Percentiles rank a stretch among this genome's conserved stretches.
phyloP scores from a whole-genome alignment of 2,797 vertebrate genomes.

The Remorina albescens region DNA sequence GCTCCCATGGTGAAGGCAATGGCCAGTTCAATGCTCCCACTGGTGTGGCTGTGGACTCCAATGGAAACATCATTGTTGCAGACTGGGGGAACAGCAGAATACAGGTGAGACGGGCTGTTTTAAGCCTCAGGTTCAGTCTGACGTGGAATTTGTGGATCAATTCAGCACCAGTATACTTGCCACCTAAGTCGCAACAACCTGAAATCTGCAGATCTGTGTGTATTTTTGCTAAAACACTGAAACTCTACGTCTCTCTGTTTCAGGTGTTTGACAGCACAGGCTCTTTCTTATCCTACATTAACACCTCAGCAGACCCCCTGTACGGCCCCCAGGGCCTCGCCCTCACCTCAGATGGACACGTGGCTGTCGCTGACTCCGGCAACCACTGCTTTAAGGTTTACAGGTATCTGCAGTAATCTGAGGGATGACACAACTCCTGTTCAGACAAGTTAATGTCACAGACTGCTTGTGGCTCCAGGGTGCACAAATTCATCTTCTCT shows the following conservation, averaged over 20 bases:
- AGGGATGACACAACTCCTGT: slow-evolving; percentile 31
- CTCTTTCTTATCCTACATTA: slow-evolving; percentile 97
- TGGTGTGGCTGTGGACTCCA: slow-evolving; percentile 93
- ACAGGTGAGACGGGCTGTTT: slow-evolving; percentile 82
- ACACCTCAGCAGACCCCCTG: slow-evolving; percentile 94
- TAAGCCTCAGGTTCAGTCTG: too few relatives aligned
- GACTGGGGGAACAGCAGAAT: slow-evolving; percentile 99
- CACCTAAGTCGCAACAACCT: not conserved
- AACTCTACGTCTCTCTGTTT: not conserved
- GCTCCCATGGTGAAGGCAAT: slow-evolving; percentile 97
- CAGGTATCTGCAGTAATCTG: slow-evolving; percentile 93
- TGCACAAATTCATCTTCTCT: slow-evolving; percentile 11
- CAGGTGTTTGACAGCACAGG: slow-evolving; percentile 97
- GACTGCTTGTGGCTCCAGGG: slow-evolving; percentile 20
- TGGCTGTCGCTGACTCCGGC: slow-evolving; percentile 96
- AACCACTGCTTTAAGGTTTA: slow-evolving; percentile 99
- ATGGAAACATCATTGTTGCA: slow-evolving; percentile 97
- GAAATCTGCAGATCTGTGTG: not conserved
- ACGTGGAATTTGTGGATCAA: not conserved
- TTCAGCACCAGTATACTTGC: not conserved
- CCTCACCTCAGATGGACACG: slow-evolving; percentile 95
- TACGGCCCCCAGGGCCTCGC: slow-evolving; percentile 96
- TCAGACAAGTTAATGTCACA: slow-evolving; percentile 17
- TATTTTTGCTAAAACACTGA: too few relatives aligned
- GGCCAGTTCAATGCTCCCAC: slow-evolving; percentile 98